These are phyloP conservation scores for Ochotona princeps DNA, from an alignment of 2,113 vertebrate species.

Conservation along the genomic window DNA sequence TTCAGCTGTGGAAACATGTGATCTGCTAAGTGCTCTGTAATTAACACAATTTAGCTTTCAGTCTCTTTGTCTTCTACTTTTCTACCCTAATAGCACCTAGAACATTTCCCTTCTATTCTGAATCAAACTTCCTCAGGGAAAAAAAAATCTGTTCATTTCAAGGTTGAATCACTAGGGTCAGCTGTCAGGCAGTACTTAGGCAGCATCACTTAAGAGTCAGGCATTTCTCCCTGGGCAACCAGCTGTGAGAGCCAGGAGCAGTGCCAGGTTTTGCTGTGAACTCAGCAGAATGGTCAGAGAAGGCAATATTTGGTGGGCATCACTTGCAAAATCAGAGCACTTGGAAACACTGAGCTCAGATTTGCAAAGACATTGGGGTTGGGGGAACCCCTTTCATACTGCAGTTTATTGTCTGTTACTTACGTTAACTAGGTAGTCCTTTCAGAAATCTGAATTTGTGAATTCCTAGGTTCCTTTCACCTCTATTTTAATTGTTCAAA, in stretches of 20 bases:
- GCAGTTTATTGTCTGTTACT: slow-evolving; percentile 16
- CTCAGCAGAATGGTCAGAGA: slow-evolving; percentile 13
- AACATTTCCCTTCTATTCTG: not conserved
- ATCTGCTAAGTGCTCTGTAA: not conserved
- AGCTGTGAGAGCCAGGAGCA: not conserved
- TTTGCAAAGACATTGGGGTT: not conserved
- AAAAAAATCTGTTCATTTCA: not conserved
- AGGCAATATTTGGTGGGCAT: not conserved
- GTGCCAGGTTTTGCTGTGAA: not conserved
- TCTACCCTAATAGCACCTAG: not conserved
- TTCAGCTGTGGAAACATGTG: not conserved
- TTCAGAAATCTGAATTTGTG: slow-evolving; percentile 53
- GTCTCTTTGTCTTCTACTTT: not conserved
- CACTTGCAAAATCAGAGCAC: slow-evolving; percentile 43
- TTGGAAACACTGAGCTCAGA: slow-evolving; percentile 1
- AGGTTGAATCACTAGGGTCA: not conserved
- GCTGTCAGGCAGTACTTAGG: not conserved
- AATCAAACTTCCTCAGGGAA: slow-evolving; percentile 1
- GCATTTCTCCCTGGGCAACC: not conserved
- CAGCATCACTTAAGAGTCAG: not conserved
- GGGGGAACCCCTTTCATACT: slow-evolving; percentile 5
- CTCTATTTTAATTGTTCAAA: slow-evolving; percentile 28
- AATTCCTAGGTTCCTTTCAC: slow-evolving; percentile 48
- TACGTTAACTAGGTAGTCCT: slow-evolving; percentile 28
- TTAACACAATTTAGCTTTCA: not conserved